phyloP scores from a whole-genome alignment of 1,140 invertebrate genomes.

The Drosophila orena region DNA sequence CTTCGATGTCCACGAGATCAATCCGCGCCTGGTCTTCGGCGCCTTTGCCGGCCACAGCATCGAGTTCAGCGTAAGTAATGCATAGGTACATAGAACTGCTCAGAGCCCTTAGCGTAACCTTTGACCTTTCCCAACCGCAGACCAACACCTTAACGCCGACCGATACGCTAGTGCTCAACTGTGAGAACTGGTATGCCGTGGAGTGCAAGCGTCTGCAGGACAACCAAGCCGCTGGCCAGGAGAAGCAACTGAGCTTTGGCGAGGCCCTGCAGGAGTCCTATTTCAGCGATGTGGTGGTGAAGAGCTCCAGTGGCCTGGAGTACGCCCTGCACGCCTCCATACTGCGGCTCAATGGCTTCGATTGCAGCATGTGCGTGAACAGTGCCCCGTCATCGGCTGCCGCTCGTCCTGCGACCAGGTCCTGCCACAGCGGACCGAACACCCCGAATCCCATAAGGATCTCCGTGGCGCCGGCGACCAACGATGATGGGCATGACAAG shows the following conservation, averaged over 20 bases:
- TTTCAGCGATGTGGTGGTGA: conserved; percentile 87
- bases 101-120: not conserved
- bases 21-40: conserved; percentile 86
- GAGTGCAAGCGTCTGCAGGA: conserved; percentile 87
- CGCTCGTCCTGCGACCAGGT: not conserved
- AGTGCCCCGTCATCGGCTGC: conserved; percentile 13
- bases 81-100: not conserved
- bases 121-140: conserved; percentile 35
- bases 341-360: conserved; percentile 86
- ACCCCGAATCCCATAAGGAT: conserved; percentile 61
- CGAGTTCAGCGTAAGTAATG: conserved; percentile 87
- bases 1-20: conserved; percentile 86
- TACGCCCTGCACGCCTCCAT: conserved; percentile 88
- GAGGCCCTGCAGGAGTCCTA: conserved; percentile 88
- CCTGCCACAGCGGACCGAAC: conserved; percentile 29
- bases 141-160: conserved; percentile 86
- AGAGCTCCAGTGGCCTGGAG: conserved; percentile 70
- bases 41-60: conserved; percentile 88
- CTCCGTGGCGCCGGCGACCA: conserved; percentile 50
- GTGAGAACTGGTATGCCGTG: conserved; percentile 88
- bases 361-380: conserved; percentile 85
- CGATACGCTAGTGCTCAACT: conserved; percentile 87
- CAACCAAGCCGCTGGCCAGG: conserved; percentile 81
- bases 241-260: conserved; percentile 86
- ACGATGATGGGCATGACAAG: conserved; percentile 41